A percentile compares a stretch with the other conserved stretches of the same genome.
phyloP scores from a whole-genome alignment of 2,797 vertebrate species.

The Otus scops region DNA sequence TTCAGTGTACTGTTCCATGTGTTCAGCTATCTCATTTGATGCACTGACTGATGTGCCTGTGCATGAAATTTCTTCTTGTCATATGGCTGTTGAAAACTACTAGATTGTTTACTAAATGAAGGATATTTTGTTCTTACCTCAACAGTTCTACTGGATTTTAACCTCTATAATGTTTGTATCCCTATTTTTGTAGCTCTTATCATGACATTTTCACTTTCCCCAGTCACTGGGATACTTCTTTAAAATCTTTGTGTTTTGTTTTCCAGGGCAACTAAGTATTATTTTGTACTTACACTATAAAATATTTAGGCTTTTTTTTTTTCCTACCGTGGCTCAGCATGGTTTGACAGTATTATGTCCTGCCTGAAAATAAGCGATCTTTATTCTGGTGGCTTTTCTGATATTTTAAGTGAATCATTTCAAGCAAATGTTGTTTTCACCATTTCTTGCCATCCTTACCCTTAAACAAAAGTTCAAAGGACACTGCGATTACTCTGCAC shows the following conservation, averaged over 20 bases:
- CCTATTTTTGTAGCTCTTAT: not conserved
- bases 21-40: not conserved
- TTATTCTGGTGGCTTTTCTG: not conserved
- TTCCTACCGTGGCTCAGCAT: not conserved
- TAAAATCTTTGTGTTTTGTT: not conserved
- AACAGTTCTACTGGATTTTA: not conserved
- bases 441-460: not conserved
- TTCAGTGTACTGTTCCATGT: not conserved
- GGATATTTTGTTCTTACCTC: not conserved
- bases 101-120: not conserved
- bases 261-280: not conserved
- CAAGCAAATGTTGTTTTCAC: not conserved
- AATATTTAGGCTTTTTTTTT: not conserved
- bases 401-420: not conserved
- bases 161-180: not conserved
- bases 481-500: not conserved
- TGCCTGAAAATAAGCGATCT: not conserved
- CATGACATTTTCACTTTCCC: not conserved
- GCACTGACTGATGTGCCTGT: not conserved
- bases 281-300: not conserved
- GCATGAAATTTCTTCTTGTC: constrained; percentile 1
- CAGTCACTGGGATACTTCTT: not conserved
- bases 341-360: not conserved
- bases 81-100: not conserved
- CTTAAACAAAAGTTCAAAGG: not conserved